Percentiles rank a stretch among this genome's conserved stretches.
phyloP scores from a whole-genome alignment of 1,140 invertebrate genomes.

The Sitophilus oryzae region DNA sequence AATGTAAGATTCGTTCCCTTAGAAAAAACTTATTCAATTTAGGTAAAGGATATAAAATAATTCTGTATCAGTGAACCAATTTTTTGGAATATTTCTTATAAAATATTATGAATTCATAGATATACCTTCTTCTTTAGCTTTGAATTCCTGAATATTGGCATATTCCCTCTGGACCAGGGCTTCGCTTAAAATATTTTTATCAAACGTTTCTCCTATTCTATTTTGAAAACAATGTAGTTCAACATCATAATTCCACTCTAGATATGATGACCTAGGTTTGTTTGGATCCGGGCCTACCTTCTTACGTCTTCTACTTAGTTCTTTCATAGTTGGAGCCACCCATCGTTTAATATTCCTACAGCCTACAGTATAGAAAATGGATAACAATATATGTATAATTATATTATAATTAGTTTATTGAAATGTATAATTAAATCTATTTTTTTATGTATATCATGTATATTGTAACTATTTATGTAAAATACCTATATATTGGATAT shows the following conservation, averaged over 20 bases:
- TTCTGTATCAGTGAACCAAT: background rate
- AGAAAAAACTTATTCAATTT: slow-evolving; percentile 3
- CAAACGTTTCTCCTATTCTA: slow-evolving; percentile 78
- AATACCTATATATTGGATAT: too few species aligned
- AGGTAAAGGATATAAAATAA: background rate
- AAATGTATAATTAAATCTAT: too few species aligned
- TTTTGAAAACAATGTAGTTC: slow-evolving; percentile 85
- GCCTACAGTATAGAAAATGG: slow-evolving; percentile 5
- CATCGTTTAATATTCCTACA: slow-evolving; percentile 47
- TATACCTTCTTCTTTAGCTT: slow-evolving; percentile 49
- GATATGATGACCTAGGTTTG: slow-evolving; percentile 53
- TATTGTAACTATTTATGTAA: too few species aligned
- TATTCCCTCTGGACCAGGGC: slow-evolving; percentile 80
- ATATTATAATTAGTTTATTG: too few species aligned
- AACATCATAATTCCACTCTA: slow-evolving; percentile 83
- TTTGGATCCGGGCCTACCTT: slow-evolving; percentile 38
- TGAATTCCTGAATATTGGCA: slow-evolving; percentile 30
- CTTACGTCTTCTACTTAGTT: slow-evolving; percentile 46
- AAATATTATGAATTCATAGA: slow-evolving; percentile 28
- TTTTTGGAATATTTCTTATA: background rate
- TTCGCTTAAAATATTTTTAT: slow-evolving; percentile 59
- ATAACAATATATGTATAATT: too few species aligned
- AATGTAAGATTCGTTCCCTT: slow-evolving; percentile 14
- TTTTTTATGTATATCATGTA: too few species aligned
- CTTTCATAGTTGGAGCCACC: slow-evolving; percentile 50